Conservation (phyloP, 2,113 vertebrate species). For the Boleophthalmus pectinirostris region DNA sequence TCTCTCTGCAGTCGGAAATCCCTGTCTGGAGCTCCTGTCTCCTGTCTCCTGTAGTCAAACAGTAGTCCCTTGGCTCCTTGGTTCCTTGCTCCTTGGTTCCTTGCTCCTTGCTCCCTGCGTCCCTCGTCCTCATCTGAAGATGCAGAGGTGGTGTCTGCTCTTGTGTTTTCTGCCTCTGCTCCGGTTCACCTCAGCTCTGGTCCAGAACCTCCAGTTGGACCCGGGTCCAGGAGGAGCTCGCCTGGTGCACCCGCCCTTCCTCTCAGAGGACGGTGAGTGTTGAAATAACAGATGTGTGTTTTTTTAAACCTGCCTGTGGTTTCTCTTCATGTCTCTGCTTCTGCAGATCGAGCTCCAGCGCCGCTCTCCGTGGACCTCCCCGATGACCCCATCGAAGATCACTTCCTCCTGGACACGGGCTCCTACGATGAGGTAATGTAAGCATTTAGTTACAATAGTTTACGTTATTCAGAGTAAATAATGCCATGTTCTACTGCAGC, state of each 20-base stretch:
- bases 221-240: constrained; percentile 25
- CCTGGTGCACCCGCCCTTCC: constrained; percentile 47
- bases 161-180: constrained; percentile 59
- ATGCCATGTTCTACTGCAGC: no score
- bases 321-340: no score
- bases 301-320: no score
- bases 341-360: constrained; percentile 61
- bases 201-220: constrained; percentile 58
- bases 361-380: constrained; percentile 50
- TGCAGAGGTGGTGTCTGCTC: constrained; percentile 55
- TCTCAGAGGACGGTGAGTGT: constrained; percentile 63
- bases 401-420: constrained; percentile 70
- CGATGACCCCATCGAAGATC: constrained; percentile 72
- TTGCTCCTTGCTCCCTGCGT: neutral
- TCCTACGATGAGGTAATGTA: constrained; percentile 76
- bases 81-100: no score
- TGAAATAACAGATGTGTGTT: neutral
- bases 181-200: constrained; percentile 49
- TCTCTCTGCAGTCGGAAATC: no score
- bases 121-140: constrained; percentile 24
- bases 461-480: no score
- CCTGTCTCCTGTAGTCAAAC: no score
- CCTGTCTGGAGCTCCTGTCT: no score
- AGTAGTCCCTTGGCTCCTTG: no score
- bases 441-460: no score